These are phyloP conservation scores for Tolmerus cingulatus DNA, from an alignment of 2,888 invertebrate genomes.

Conservation along the genomic window DNA sequence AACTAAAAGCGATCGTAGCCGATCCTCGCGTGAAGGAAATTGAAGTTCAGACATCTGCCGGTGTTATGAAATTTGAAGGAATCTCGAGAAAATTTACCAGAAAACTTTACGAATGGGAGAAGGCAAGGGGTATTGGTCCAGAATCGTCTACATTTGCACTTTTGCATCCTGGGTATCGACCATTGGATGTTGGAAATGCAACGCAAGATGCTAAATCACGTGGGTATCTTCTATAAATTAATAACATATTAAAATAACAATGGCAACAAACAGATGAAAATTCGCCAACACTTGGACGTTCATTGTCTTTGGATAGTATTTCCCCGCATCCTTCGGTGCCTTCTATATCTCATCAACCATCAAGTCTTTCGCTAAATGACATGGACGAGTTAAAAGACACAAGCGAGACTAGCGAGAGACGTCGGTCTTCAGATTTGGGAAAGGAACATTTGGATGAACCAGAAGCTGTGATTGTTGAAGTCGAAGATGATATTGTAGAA, in stretches of 20 bases:
- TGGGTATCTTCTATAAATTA: slow-evolving; percentile 5
- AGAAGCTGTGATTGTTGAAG: slow-evolving; percentile 80
- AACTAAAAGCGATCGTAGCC: slow-evolving; percentile 66
- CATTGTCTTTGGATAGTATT: slow-evolving; percentile 81
- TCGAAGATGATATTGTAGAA: slow-evolving; percentile 81
- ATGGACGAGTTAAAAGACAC: slow-evolving; percentile 72
- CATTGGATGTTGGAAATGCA: slow-evolving; percentile 60
- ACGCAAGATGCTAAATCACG: slow-evolving; percentile 54
- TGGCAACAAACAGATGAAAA: slow-evolving; percentile 54
- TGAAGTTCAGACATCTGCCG: slow-evolving; percentile 81
- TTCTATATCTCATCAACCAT: slow-evolving; percentile 71
- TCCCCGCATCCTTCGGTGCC: slow-evolving; percentile 65
- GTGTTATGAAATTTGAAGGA: slow-evolving; percentile 84
- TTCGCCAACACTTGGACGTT: slow-evolving; percentile 69
- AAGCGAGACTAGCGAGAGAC: slow-evolving; percentile 54
- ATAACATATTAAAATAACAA: neutral
- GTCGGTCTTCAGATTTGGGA: slow-evolving; percentile 53
- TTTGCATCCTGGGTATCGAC: slow-evolving; percentile 69
- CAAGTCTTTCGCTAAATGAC: slow-evolving; percentile 78
- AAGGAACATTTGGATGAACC: slow-evolving; percentile 66
- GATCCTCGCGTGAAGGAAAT: slow-evolving; percentile 73
- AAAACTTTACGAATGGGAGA: slow-evolving; percentile 91
- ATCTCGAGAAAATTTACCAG: slow-evolving; percentile 89
- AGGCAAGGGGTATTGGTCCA: slow-evolving; percentile 84
- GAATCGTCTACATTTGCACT: slow-evolving; percentile 86